Conservation (phyloP, 2,888 invertebrate species). For the Bombylius major region DNA sequence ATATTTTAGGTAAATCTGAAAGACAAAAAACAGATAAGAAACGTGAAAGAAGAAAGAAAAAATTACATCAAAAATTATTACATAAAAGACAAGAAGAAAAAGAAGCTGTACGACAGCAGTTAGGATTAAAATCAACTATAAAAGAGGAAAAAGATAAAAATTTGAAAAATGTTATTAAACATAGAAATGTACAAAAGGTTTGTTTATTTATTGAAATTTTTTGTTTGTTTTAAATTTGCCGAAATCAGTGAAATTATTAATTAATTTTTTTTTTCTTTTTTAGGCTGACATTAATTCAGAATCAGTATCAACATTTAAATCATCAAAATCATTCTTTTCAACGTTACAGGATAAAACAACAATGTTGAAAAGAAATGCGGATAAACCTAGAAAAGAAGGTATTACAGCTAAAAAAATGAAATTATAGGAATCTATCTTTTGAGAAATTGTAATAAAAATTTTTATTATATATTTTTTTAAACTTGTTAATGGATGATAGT, state of each 20-base stretch:
- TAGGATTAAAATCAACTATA: slow-evolving; percentile 40
- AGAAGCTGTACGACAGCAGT: slow-evolving; percentile 36
- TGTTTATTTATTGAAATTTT: slow-evolving; percentile 7
- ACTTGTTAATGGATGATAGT: no score
- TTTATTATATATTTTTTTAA: no score
- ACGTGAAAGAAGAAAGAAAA: slow-evolving; percentile 76
- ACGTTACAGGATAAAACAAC: slow-evolving; percentile 67
- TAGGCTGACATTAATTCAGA: neutral
- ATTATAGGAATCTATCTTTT: slow-evolving; percentile 34
- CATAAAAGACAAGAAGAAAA: slow-evolving; percentile 39
- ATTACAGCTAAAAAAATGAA: slow-evolving; percentile 49
- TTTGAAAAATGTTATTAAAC: slow-evolving; percentile 50
- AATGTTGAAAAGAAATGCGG: slow-evolving; percentile 29
- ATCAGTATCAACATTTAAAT: slow-evolving; percentile 42
- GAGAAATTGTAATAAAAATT: no score
- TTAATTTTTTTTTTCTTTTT: neutral
- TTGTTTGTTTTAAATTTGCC: neutral
- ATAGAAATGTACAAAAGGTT: slow-evolving; percentile 50
- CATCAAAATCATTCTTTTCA: slow-evolving; percentile 75
- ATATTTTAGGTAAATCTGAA: slow-evolving; percentile 58
- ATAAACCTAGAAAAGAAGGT: slow-evolving; percentile 38
- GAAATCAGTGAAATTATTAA: no score
- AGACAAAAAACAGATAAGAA: slow-evolving; percentile 77
- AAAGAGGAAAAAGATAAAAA: slow-evolving; percentile 42
- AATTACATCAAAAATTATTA: slow-evolving; percentile 53